Conservation (phyloP, 1,140 invertebrate species). For the Cardiocondyla obscurior region DNA sequence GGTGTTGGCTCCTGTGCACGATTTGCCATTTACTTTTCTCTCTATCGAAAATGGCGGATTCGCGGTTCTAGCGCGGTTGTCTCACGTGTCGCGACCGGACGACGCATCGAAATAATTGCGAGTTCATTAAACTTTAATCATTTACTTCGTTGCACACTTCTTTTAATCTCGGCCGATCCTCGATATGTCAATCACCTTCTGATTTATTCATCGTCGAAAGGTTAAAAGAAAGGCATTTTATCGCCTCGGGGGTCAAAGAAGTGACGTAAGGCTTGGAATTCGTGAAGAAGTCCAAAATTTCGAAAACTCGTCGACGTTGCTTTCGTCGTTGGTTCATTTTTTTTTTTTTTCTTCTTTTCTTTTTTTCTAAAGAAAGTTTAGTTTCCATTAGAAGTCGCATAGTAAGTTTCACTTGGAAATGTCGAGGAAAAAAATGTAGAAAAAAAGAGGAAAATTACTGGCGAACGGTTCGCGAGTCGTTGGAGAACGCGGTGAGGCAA, state of each 20-base stretch:
- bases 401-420: too few relatives aligned
- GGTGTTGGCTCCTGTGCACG: not conserved
- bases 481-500: not conserved
- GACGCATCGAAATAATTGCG: not conserved
- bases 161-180: not conserved
- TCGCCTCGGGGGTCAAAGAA: not conserved
- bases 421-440: too few relatives aligned
- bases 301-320: not conserved
- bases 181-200: slow-evolving; percentile 17
- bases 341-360: too few relatives aligned
- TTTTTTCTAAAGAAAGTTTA: not conserved
- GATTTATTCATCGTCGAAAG: not conserved
- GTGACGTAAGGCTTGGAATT: slow-evolving; percentile 2
- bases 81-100: not conserved
- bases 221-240: slow-evolving; percentile 6
- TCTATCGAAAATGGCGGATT: not conserved
- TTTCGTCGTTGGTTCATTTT: too few relatives aligned
- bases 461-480: not conserved
- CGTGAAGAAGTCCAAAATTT: not conserved
- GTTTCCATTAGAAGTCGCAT: not conserved
- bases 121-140: not conserved
- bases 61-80: not conserved
- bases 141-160: not conserved
- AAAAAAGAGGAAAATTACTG: too few relatives aligned
- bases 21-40: not conserved